Base-by-base conservation (phyloP, 2,797 vertebrate species). In the Clarias platycephalus region DNA sequence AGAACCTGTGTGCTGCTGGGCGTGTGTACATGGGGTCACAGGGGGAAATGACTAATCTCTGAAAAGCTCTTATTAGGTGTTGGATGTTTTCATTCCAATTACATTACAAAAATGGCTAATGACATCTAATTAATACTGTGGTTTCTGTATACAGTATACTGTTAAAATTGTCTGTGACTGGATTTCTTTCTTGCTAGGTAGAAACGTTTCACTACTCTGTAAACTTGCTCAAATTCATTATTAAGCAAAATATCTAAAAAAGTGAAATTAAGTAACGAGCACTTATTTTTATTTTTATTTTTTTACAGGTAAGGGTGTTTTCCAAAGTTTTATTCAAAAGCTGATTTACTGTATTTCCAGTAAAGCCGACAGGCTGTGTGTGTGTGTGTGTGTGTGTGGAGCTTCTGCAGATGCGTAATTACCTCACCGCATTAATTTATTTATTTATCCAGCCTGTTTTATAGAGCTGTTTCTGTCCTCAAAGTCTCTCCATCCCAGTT, bases 1-100 rank as follows among this genome's bases (percentile, higher is more conserved):
- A 72, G 70, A 82, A 83, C 26, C 5, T 66, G 57, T 67, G 58
- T 74, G 80, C 79, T 67, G 85, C 71, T 86, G 70, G 31, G 80
- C 26, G 57, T 66, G 53, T 28, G 28, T 63, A 18, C 26, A 57
- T 28, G 83, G 68, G 58, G 64, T 44, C 34, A 44, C 60, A 60
- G 5, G n/a, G 16, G 57, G 44, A 81, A 78, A 66, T 60, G 62
- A 79, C 72, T 40, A 57, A 37, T 34, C 64, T 70, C 1, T n/a
- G 24, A 34, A 62, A 44, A 58, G 62, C 8, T 16, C 16, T 28
- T 57, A 57, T 28, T 57, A 31, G 49, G 31, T 55, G 40, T 72
- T 72, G 24, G 10, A 13, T 62, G 22, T 4, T 67, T 66, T 40
- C 26, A 34, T 40, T 80, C 7, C 24, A 79, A 1, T 80, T 15